phyloP scores from a whole-genome alignment of 2,113 vertebrate species.

The Actinemys pallida region DNA sequence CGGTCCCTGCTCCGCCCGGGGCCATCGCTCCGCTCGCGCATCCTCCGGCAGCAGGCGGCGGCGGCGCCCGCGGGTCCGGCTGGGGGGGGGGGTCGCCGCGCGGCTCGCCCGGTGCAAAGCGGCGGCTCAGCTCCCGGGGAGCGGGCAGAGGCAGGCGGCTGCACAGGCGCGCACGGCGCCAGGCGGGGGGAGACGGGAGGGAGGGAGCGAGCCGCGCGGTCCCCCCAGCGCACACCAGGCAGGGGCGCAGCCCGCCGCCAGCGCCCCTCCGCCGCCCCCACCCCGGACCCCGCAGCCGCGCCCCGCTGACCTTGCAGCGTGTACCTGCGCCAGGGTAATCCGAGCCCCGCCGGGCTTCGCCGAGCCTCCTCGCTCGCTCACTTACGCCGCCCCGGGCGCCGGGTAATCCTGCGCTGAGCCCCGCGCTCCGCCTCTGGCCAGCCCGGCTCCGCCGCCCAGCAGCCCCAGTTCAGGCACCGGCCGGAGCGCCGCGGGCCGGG shows the following conservation, averaged over 20 bases:
- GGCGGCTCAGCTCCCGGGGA: conserved; percentile 50
- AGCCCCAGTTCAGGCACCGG: neutral
- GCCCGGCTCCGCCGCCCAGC: neutral
- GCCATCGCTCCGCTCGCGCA: conserved; percentile 72
- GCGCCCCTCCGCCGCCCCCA: neutral
- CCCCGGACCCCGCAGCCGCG: neutral
- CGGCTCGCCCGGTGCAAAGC: conserved; percentile 61
- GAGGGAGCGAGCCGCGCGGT: neutral
- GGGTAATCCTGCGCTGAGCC: neutral
- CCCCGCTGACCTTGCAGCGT: conserved; percentile 59
- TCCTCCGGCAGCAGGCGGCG: conserved; percentile 63
- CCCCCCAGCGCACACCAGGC: neutral
- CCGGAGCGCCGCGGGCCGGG: neutral
- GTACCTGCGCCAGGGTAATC: conserved; percentile 52
- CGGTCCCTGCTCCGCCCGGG: conserved; percentile 70
- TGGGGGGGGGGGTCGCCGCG: conserved; percentile 67
- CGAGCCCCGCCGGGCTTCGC: neutral
- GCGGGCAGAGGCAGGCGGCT: conserved; percentile 50
- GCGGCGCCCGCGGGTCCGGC: conserved; percentile 43
- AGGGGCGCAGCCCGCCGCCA: neutral
- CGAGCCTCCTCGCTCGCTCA: neutral
- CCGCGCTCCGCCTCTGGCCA: neutral
- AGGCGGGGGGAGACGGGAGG: conserved; percentile 4
- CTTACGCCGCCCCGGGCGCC: neutral
- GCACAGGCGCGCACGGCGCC: neutral